Base-by-base conservation (phyloP, 2,888 invertebrate species). In the Oligia fasciuncula region DNA sequence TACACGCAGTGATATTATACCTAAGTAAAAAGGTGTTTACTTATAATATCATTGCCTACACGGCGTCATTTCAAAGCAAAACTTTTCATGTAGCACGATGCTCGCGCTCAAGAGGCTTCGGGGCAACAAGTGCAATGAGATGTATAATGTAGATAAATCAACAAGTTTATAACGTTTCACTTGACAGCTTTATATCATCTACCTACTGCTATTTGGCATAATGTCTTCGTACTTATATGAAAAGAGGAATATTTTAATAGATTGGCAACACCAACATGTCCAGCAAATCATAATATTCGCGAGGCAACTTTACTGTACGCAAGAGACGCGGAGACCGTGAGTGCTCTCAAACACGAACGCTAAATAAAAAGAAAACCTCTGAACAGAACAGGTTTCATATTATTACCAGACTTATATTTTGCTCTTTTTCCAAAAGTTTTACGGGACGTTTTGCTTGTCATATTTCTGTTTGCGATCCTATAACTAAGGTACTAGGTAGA, bases 321-420 rank as follows among this genome's bases (percentile, higher is more conserved):
- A 35, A 65, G 2, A 54, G 40, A 14, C 35, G 29, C 51, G n/a
- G 29, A 29, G 49, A 49, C 60, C 8, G 11, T 2, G 62, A 54
- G 51, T 2, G 17, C 51, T 66, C 35, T 35, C 57, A 29, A 81
- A 76, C 49, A 51, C 68, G 13, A 51, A 76, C 23, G 29, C 65
- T 19, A 67, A 73, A 77, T 75, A 75, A 85, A 85, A 85, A 71
- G 51, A 51, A 43, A 66, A 63, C n/a, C 65, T 71, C n/a, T 4
- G 49, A 54, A 63, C 73, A 63, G 46, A 84, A 84, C 84, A 60
- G 85, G 84, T 85, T 85, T 72, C 46, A 57, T 70, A 43, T 72
- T 67, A 66, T 72, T 63, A 4, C 40, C 69, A 40, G 49, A 68
- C 14, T 57, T 57, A 23, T n/a, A 71, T 73, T 70, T 83, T 83